Conservation (phyloP, 2,797 vertebrate species). For the Pampus argenteus region DNA sequence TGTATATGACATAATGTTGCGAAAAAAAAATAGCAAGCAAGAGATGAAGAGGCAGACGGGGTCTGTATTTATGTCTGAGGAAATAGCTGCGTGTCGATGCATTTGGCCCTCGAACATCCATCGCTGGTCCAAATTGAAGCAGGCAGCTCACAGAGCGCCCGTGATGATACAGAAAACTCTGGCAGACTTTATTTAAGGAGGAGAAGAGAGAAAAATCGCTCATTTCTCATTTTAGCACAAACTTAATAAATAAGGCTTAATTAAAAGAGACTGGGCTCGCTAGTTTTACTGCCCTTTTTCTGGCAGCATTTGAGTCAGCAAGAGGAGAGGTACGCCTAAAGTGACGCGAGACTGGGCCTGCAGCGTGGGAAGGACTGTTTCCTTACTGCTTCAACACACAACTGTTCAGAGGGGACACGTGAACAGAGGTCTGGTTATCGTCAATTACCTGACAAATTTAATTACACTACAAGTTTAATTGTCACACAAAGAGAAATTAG, state of each 20-base stretch:
- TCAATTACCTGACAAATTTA: slow-evolving; percentile 26
- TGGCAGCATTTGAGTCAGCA: slow-evolving; percentile 40
- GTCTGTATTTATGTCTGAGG: slow-evolving; percentile 29
- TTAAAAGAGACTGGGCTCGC: slow-evolving; percentile 33
- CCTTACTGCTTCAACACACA: slow-evolving; percentile 23
- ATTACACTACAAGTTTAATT: background rate
- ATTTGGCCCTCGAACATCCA: slow-evolving; percentile 48
- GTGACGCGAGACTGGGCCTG: slow-evolving; percentile 42
- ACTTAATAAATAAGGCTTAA: slow-evolving; percentile 50
- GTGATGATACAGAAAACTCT: slow-evolving; percentile 57
- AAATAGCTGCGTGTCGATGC: slow-evolving; percentile 37
- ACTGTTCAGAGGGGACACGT: background rate
- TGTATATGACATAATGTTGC: slow-evolving; percentile 62
- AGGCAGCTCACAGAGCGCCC: slow-evolving; percentile 45
- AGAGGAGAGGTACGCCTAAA: slow-evolving; percentile 40
- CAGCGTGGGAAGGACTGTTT: slow-evolving; percentile 56
- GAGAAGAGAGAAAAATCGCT: background rate
- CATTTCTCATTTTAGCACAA: slow-evolving; percentile 40
- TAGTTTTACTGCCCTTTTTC: slow-evolving; percentile 45
- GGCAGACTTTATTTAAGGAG: slow-evolving; percentile 20
- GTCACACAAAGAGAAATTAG: background rate
- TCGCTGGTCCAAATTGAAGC: slow-evolving; percentile 54
- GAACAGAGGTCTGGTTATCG: slow-evolving; percentile 13
- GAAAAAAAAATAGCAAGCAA: slow-evolving; percentile 24
- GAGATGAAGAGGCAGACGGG: slow-evolving; percentile 14